These are phyloP conservation scores for Eupithecia subfuscata DNA, from an alignment of 2,888 invertebrate genomes.

Conservation along the genomic window DNA sequence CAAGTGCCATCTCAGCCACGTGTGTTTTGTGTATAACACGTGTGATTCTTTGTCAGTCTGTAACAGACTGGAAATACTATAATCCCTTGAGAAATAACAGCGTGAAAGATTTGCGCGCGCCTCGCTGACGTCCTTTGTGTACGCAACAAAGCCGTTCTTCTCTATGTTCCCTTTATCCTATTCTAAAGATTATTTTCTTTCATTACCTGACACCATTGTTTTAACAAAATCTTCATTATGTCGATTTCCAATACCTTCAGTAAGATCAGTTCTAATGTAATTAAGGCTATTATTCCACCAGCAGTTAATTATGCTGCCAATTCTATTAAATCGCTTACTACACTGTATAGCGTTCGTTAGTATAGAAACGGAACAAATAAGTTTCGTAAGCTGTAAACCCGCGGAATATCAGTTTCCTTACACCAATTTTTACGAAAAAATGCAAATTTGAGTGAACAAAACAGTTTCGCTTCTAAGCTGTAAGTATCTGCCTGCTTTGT, in stretches of 20 bases:
- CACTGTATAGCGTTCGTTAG: neutral
- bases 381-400: neutral
- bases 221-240: conserved; percentile 16
- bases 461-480: conserved; percentile 19
- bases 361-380: conserved; percentile 14
- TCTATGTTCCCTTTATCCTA: neutral
- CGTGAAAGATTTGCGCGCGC: neutral
- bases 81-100: neutral
- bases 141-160: conserved; percentile 2
- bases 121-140: conserved; percentile 4
- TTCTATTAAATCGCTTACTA: conserved; percentile 17
- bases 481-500: conserved; percentile 8
- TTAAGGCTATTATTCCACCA: conserved; percentile 29
- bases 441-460: neutral
- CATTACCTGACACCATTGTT: conserved; percentile 6
- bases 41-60: neutral
- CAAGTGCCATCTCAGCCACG: neutral
- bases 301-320: conserved; percentile 33
- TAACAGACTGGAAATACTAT: neutral
- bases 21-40: neutral
- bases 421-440: neutral
- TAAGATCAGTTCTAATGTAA: conserved; percentile 31
- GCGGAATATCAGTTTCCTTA: neutral
- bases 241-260: conserved; percentile 30
- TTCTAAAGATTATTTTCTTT: conserved; percentile 1